Base-by-base conservation (phyloP, 2,113 vertebrate species). In the Murina feae region DNA sequence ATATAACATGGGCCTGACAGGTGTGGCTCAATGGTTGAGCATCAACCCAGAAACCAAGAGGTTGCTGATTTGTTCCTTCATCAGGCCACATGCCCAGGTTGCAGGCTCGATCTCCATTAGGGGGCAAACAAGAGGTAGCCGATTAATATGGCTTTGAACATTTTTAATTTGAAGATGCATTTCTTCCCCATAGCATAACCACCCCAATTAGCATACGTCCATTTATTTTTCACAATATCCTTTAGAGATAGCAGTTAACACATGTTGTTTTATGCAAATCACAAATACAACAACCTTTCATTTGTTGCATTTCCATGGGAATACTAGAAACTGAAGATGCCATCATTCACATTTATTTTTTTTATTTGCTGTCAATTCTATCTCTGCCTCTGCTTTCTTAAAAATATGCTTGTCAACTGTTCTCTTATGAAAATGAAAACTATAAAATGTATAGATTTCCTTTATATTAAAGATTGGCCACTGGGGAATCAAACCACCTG, bases 281-380 rank as follows among this genome's bases (percentile, higher is more conserved):
- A 83, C 37, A 86, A 96, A 89, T 66, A 88, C 66, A 87, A 72
- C 20, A 37, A 85, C 89, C 93, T 93, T 85, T 44, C 65, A 95
- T 49, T 87, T 95, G 55, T 49, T 86, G 71, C 20, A 89, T 86
- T 94, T 96, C 89, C 82, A 42, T 37, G 69, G 49, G 35, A 90
- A 93, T 80, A 86, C 21, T 95, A 42, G 89, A 86, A 72, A 86
- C 18, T 83, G 14, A 86, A 91, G 74, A 92, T 95, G 71, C 58
- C 92, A 17, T 92, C 91, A 87, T 94, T 83, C 68, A 35, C 37
- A 66, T 93, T 90, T 90, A 75, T 76, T 91, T 86, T 90, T 92
- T 76, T 86, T 92, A 95, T 93, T 97, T 96, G 86, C 32, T 42
- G 44, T 75, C 91, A 95, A 80, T 84, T 53, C 25, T 90, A 85